Evolutionary conservation across 2,888 invertebrate genomes (phyloP).

Genomic region (Melipona bicolor): DNA sequence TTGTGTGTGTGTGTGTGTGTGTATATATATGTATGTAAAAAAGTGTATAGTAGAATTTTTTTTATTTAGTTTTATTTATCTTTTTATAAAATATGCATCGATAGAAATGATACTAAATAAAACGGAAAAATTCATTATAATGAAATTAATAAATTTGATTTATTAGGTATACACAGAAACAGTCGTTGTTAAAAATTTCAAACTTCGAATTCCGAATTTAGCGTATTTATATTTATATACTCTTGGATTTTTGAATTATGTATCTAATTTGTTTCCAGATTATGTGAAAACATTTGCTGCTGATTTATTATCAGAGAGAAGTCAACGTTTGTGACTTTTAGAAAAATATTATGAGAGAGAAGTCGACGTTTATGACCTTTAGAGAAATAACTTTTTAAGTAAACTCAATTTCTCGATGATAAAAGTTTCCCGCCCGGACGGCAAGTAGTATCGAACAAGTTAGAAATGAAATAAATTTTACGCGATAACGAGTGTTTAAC

Average conservation of each 20-base stretch:
- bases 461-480: not conserved
- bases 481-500: constrained; percentile 6
- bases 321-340: not conserved
- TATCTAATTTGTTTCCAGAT: not conserved
- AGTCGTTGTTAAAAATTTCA: too few relatives aligned
- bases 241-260: not conserved
- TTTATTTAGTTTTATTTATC: too few relatives aligned
- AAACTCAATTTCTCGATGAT: not conserved
- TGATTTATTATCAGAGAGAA: not conserved
- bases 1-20: too few relatives aligned
- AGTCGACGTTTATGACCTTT: not conserved
- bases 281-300: not conserved
- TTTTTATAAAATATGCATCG: too few relatives aligned
- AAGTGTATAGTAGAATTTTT: too few relatives aligned
- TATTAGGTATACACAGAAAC: too few relatives aligned
- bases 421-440: not conserved
- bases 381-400: not conserved
- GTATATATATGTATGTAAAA: too few relatives aligned
- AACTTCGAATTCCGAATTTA: not conserved
- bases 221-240: not conserved
- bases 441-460: not conserved
- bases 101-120: too few relatives aligned
- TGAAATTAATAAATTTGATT: too few relatives aligned
- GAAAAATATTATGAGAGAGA: too few relatives aligned
- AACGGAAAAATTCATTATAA: too few relatives aligned